Base-by-base conservation (phyloP, 1,140 invertebrate species). In the Zaprionus capensis region DNA sequence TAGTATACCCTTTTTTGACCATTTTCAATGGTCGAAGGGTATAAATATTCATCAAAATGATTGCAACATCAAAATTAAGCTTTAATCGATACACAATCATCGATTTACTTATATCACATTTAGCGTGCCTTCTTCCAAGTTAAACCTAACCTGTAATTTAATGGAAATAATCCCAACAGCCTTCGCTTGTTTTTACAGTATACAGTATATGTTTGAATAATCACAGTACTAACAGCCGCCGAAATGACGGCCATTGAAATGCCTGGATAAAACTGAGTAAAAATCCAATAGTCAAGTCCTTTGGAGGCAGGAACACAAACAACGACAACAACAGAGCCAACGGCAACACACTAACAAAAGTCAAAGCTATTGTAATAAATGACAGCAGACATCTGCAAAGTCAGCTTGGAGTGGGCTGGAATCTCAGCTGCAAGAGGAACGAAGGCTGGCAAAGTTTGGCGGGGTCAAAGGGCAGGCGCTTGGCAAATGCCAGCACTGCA, bases 331-430 rank as follows among this genome's bases (percentile, higher is more conserved):
- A 22, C 46, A 22, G 20, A 20, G 72, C 71, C 71, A 78, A 70
- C 68, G 85, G 76, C 85, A 85, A 90, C 85, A 91, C 79, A 91
- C 86, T 84, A 91, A 81, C 91, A 91, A 80, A 92, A 92, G 91
- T 92, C 91, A 92, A 91, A 92, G 91, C 91, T 91, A 92, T 92
- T 92, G 91, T 92, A 91, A 92, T 92, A 92, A 92, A 92, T 92
- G 91, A 92, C 91, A 91, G 90, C 90, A 88, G 91, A 88, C 91
- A 92, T 82, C 86, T 91, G 82, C 76, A 79, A 91, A 53, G 41
- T 67, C 53, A 58, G 62, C 36, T 5, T 41, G 51, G 53, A 81
- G 64, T 83, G 80, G 80, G 64, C 59, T 41, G 6, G 20, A 51
- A 31, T 44, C 41, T 44, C 31, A 57, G 38, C 55, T 36, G 63